Evolutionary conservation across 37 sponge, comb jelly and placozoan species (phyloP), one percentile per base, ranked within the genome.

Genomic region (Corticium candelabrum): DNA sequence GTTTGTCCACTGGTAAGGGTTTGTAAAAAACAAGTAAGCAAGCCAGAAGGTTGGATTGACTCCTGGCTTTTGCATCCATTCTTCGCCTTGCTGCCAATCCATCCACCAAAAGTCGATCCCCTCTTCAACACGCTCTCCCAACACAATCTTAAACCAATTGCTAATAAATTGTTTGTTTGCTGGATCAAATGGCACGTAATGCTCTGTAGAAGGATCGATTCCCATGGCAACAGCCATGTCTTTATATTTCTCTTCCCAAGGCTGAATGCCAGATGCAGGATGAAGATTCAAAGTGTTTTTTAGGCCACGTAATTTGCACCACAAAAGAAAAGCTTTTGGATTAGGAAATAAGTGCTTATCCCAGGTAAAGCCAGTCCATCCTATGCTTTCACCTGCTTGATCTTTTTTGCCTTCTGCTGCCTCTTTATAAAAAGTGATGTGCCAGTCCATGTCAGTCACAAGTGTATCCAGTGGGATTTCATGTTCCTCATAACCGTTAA

Each of bases 21-120:
- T 86, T 27, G 90, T 89, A 75, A 83, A 86, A 81, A 89, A 89
- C 38, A 89, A 74, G 43, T 89, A 74, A 67, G 85, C 85, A 35
- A 89, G 80, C 90, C 90, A 89, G 76, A 89, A 83, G 15, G 90
- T 89, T 5, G 90, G 90, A 74, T 89, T 89, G 41, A 89, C 81
- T 21, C 67, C 77, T 34, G 86, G 84, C 7, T 82, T 69, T 56
- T 82, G 77, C 34, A 85, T 89, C 83, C 86, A 84, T 34, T 77
- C 76, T 41, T 88, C 89, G 21, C 89, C 90, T 74, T 89, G 90
- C 81, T 89, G 90, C 90, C 90, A 89, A 79, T 89, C 90, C 50
- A 89, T 68, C 90, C 90, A 89, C 90, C 90, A 89, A 68, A 89
- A 89, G 68, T 89, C 90, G 78, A 89, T 85, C 34, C 90, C 90